phyloP scores from a whole-genome alignment of 2,888 invertebrate genomes.

The Drosophila lutescens region DNA sequence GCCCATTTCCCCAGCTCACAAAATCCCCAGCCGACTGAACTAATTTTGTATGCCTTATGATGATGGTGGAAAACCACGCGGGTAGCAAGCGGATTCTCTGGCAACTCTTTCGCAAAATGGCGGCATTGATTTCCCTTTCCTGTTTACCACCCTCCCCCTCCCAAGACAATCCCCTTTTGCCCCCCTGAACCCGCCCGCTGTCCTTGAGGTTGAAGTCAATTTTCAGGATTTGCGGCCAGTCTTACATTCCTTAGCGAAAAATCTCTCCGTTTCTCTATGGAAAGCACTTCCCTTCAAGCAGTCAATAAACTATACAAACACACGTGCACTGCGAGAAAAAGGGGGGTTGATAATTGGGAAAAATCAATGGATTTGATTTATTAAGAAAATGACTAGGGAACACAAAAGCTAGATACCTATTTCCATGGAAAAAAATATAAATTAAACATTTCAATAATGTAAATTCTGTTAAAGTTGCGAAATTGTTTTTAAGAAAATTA shows the following conservation, averaged over 20 bases:
- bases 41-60: conserved; percentile 77
- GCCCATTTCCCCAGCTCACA: conserved; percentile 13
- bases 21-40: conserved; percentile 46
- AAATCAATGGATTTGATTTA: not conserved
- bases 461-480: too few relatives aligned
- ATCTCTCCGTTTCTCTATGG: conserved; percentile 66
- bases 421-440: too few relatives aligned
- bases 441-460: too few relatives aligned
- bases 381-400: too few relatives aligned
- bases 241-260: conserved; percentile 75
- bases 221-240: conserved; percentile 80
- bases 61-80: conserved; percentile 46
- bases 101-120: conserved; percentile 75
- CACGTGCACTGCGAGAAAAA: conserved; percentile 37
- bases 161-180: not conserved
- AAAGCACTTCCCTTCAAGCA: conserved; percentile 80
- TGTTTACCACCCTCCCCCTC: not conserved
- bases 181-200: not conserved
- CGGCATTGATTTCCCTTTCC: conserved; percentile 72
- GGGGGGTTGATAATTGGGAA: not conserved
- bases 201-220: conserved; percentile 70
- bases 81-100: conserved; percentile 38
- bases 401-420: too few relatives aligned
- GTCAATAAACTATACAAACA: conserved; percentile 80
- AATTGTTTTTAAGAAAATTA: too few relatives aligned